These are phyloP conservation scores for Phylloscopus collybita DNA, from an alignment of 2,797 vertebrate species.

Conservation along the genomic window DNA sequence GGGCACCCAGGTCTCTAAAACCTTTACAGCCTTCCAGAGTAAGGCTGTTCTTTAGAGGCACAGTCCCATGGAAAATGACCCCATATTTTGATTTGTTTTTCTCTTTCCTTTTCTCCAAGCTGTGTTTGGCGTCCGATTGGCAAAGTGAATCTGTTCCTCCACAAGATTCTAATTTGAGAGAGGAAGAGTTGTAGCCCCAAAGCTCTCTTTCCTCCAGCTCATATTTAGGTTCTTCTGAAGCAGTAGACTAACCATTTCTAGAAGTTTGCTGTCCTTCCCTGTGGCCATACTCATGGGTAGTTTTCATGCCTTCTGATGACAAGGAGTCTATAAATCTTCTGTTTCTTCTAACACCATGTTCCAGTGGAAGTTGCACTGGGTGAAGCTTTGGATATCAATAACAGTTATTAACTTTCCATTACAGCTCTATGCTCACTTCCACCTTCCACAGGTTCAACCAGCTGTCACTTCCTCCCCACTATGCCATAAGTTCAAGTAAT, in stretches of 20 bases:
- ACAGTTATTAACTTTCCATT: neutral
- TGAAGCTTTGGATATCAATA: neutral
- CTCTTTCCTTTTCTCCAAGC: neutral
- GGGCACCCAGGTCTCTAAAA: neutral
- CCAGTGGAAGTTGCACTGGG: neutral
- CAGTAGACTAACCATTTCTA: neutral
- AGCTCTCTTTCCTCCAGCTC: neutral
- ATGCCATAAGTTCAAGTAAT: accelerated
- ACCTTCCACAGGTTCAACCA: neutral
- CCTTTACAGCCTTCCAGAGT: neutral
- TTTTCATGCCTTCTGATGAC: neutral
- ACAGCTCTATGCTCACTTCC: neutral
- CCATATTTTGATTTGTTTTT: neutral
- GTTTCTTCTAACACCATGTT: neutral
- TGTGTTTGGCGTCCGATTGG: neutral
- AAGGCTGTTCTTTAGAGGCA: neutral
- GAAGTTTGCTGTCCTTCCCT: neutral
- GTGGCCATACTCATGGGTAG: neutral
- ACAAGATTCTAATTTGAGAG: neutral
- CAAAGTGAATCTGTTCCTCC: neutral
- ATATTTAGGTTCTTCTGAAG: neutral
- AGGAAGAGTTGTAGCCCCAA: neutral
- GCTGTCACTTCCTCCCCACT: neutral
- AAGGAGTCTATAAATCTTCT: neutral
- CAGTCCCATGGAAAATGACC: neutral